A percentile compares a stretch with the other conserved stretches of the same genome.
phyloP scores from a whole-genome alignment of 1,140 invertebrate species.

The Pseudomyrmex cubaensis region DNA sequence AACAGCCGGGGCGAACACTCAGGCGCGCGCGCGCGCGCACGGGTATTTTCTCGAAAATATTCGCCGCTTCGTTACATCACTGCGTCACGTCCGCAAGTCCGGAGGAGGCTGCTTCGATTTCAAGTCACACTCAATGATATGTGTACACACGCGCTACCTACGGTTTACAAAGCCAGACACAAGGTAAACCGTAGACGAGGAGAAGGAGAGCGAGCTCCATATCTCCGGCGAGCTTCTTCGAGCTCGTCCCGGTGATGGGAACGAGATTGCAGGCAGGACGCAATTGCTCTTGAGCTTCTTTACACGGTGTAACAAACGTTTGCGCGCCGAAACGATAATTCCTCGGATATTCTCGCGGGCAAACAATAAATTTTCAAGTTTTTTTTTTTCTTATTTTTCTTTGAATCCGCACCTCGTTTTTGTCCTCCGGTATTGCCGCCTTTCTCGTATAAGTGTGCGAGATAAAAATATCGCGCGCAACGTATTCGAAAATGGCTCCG shows the following conservation, averaged over 20 bases:
- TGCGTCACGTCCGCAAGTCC: slow-evolving; percentile 62
- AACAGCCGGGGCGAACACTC: slow-evolving; percentile 16
- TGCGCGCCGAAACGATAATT: not conserved
- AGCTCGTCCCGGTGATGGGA: slow-evolving; percentile 20
- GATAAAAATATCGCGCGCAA: slow-evolving; percentile 13
- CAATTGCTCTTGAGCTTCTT: not conserved
- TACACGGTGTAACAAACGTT: not conserved
- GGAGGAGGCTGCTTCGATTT: slow-evolving; percentile 69
- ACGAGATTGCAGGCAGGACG: slow-evolving; percentile 7
- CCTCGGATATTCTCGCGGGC: not conserved
- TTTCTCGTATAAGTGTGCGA: not conserved
- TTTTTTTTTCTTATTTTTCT: not conserved
- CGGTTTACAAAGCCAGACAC: slow-evolving; percentile 72
- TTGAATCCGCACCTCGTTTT: no score
- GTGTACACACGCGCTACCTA: slow-evolving; percentile 72
- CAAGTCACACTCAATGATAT: slow-evolving; percentile 77
- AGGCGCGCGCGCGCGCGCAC: no score
- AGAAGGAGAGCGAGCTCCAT: slow-evolving; percentile 43
- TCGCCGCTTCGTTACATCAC: slow-evolving; percentile 63
- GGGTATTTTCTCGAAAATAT: slow-evolving; percentile 48
- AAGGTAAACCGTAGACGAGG: slow-evolving; percentile 63
- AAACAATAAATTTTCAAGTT: not conserved
- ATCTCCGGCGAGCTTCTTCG: slow-evolving; percentile 55
- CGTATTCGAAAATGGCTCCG: slow-evolving; percentile 52
- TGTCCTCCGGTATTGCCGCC: not conserved